A percentile compares a stretch with the other conserved stretches of the same genome.
These are phyloP conservation scores for Furnarius figulus DNA, from an alignment of 2,113 vertebrate species.

Conservation along the genomic window DNA sequence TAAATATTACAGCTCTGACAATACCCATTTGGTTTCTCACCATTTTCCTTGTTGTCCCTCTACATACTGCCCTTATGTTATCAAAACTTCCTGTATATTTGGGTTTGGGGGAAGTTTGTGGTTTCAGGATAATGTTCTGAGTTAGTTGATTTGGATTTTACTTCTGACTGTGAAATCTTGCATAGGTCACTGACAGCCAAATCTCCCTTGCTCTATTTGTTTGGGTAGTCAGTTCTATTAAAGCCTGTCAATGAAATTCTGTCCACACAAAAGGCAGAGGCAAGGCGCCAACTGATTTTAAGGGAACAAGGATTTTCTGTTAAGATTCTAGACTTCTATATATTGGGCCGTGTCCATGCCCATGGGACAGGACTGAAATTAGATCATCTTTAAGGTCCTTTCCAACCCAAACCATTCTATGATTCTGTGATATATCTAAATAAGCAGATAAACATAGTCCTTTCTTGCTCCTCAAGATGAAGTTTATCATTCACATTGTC, in stretches of 20 bases:
- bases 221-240: background rate
- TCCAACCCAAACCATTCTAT: background rate
- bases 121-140: background rate
- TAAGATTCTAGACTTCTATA: background rate
- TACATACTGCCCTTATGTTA: background rate
- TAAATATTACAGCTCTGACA: background rate
- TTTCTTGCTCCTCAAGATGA: background rate
- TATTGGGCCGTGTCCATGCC: background rate
- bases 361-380: rapidly evolving
- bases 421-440: background rate
- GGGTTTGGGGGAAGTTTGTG: background rate
- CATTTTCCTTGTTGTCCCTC: background rate
- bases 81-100: background rate
- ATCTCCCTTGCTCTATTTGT: background rate
- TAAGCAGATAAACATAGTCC: background rate
- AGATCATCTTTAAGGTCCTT: background rate
- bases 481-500: background rate
- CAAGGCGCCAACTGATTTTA: background rate
- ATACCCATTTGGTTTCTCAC: background rate
- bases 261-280: background rate
- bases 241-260: background rate
- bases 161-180: background rate
- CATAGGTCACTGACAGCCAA: background rate
- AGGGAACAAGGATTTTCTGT: background rate
- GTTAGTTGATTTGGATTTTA: background rate